These are phyloP conservation scores for Cladopsammia gracilis DNA, from an alignment of 64 coral and sea anemone species.

Conservation along the genomic window DNA sequence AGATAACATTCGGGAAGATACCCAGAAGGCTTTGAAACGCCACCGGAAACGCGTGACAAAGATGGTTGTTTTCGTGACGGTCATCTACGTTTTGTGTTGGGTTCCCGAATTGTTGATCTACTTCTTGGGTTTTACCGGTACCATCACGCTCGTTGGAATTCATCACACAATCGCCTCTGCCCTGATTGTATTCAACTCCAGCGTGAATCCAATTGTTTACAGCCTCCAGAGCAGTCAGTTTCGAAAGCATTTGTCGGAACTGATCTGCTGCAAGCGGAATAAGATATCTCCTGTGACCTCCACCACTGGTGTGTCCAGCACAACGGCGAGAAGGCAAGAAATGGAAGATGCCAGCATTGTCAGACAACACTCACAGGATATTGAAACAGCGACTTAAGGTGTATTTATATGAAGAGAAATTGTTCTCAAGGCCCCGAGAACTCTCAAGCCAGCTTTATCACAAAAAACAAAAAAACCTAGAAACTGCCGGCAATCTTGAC, in stretches of 20 bases:
- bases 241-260: constrained; percentile 39
- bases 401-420: too few relatives aligned
- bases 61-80: constrained; percentile 62
- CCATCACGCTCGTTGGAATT: constrained; percentile 38
- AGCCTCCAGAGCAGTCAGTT: constrained; percentile 65
- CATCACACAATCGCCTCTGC: constrained; percentile 58
- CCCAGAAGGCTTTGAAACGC: constrained; percentile 59
- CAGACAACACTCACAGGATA: background rate
- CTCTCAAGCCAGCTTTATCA: too few relatives aligned
- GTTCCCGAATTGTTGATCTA: constrained; percentile 66
- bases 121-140: constrained; percentile 51
- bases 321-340: background rate
- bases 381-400: background rate
- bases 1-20: constrained; percentile 34
- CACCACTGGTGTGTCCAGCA: background rate
- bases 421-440: too few relatives aligned
- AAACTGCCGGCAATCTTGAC: too few relatives aligned
- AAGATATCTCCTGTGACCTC: background rate
- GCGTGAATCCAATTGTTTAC: constrained; percentile 70
- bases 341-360: background rate
- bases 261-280: constrained; percentile 30
- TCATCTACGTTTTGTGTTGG: constrained; percentile 68
- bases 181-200: constrained; percentile 62
- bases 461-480: too few relatives aligned
- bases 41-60: constrained; percentile 67